Percentiles rank a stretch among this genome's conserved stretches.
phyloP scores from a whole-genome alignment of 2,113 vertebrate genomes.

The Pogona vitticeps region DNA sequence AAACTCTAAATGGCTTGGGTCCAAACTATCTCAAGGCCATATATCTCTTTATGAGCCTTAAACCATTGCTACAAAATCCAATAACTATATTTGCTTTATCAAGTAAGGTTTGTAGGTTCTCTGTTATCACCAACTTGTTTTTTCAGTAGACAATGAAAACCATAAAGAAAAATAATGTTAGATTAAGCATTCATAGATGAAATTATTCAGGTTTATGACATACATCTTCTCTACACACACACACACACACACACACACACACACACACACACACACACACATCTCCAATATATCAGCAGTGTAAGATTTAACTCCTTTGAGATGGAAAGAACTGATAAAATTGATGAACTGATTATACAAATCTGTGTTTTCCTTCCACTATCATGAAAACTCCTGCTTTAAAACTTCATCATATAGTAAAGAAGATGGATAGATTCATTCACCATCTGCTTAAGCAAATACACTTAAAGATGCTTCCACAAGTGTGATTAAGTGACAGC shows the following conservation, averaged over 20 bases:
- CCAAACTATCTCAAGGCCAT: too few relatives aligned
- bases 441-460: conserved; percentile 77
- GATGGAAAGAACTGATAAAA: neutral
- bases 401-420: conserved; percentile 71
- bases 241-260: accelerated
- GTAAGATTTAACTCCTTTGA: neutral
- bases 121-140: neutral
- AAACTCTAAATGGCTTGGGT: too few relatives aligned
- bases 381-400: conserved; percentile 62
- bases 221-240: neutral
- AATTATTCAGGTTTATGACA: neutral
- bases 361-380: conserved; percentile 51
- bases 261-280: neutral
- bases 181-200: neutral
- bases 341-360: conserved; percentile 35
- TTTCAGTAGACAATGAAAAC: neutral
- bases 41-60: too few relatives aligned
- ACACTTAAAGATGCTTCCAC: conserved; percentile 70
- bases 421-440: conserved; percentile 69
- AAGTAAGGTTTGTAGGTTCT: neutral
- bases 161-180: conserved; percentile 34
- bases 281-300: neutral
- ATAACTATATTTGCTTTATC: neutral
- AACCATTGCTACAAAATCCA: neutral
- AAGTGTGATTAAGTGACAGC: conserved; percentile 66